phyloP scores from a whole-genome alignment of 2,888 invertebrate genomes.

The Eristalis pertinax region DNA sequence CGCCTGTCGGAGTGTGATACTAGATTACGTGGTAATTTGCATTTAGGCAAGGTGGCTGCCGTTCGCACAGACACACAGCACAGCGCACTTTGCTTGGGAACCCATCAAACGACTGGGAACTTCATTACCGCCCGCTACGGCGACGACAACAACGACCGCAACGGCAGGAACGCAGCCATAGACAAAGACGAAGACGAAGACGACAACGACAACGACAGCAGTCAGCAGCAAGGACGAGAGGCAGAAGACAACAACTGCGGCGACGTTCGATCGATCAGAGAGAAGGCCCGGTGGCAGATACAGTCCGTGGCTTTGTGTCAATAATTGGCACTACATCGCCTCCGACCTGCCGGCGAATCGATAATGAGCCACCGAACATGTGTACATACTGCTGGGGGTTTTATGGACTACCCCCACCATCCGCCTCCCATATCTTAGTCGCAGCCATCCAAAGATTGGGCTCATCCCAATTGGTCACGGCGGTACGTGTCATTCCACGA shows the following conservation, averaged over 20 bases:
- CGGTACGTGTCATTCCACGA: constrained; percentile 57
- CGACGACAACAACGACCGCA: neutral
- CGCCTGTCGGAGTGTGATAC: constrained; percentile 42
- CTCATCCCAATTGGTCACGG: constrained; percentile 67
- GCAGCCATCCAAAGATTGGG: constrained; percentile 47
- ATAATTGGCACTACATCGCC: constrained; percentile 68
- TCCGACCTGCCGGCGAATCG: constrained; percentile 60
- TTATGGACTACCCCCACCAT: constrained; percentile 26
- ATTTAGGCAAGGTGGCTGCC: constrained; percentile 55
- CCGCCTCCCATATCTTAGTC: neutral
- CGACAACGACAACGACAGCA: neutral
- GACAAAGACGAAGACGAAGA: constrained; percentile 2
- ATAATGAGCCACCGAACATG: constrained; percentile 69
- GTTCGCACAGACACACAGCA: constrained; percentile 27
- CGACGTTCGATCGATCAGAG: constrained; percentile 60
- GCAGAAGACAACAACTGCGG: neutral
- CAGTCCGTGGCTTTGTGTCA: constrained; percentile 56
- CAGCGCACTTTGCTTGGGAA: constrained; percentile 27
- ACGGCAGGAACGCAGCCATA: neutral
- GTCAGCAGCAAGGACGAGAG: constrained; percentile 16
- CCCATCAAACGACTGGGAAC: constrained; percentile 30
- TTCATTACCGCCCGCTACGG: constrained; percentile 48
- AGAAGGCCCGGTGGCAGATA: constrained; percentile 15
- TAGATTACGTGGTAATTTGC: constrained; percentile 68
- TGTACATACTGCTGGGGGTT: constrained; percentile 52